Conservation (phyloP, 2,113 vertebrate species). For the Piaya cayana region DNA sequence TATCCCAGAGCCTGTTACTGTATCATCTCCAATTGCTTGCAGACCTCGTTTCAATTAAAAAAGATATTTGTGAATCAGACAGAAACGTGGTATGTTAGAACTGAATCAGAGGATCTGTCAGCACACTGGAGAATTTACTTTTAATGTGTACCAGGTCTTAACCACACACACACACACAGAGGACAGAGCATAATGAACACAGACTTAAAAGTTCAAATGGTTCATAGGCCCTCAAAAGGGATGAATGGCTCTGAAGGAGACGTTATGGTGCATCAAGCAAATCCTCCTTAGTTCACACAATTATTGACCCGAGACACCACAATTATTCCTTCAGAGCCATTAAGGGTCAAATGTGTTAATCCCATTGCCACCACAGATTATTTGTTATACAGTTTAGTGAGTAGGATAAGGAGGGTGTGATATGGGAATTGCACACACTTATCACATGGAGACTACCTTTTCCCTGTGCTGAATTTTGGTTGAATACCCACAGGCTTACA, state of each 20-base stretch:
- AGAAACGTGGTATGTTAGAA: neutral
- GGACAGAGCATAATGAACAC: neutral
- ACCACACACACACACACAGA: neutral
- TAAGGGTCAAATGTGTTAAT: conserved; percentile 61
- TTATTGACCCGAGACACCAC: conserved; percentile 58
- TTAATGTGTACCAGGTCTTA: neutral
- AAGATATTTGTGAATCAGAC: neutral
- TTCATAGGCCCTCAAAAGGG: conserved; percentile 35
- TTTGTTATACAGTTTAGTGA: conserved; percentile 51
- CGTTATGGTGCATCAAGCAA: conserved; percentile 42
- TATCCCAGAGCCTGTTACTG: neutral
- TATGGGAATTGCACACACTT: neutral
- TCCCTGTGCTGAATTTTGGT: neutral
- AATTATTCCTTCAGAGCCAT: conserved; percentile 58
- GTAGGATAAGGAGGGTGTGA: conserved; percentile 15
- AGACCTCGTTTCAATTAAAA: neutral
- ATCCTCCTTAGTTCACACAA: conserved; percentile 54
- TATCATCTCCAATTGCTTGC: neutral
- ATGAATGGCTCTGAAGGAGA: conserved; percentile 16
- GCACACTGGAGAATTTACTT: neutral
- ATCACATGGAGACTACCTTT: neutral
- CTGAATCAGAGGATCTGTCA: neutral
- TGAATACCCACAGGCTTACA: neutral
- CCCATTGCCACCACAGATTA: conserved; percentile 56
- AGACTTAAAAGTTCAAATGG: conserved; percentile 42